Percentiles rank a stretch among this genome's conserved stretches.
phyloP scores from a whole-genome alignment of 2,113 vertebrate genomes.

The Dryoscopus gambensis region DNA sequence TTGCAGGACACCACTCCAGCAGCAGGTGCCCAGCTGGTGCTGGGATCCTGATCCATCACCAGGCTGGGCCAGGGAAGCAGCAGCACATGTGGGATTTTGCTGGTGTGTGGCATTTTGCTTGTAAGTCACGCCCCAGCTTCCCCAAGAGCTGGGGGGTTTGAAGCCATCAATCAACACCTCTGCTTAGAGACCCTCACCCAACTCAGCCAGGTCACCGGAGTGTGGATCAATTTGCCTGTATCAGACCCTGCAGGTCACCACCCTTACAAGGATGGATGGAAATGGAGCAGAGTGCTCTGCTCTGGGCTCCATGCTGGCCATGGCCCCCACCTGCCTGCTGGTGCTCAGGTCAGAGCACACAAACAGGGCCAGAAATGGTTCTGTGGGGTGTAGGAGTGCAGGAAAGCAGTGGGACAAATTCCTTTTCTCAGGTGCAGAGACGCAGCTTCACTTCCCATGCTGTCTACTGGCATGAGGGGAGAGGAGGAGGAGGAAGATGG shows the following conservation, averaged over 20 bases:
- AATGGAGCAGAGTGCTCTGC: fast-evolving
- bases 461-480: neutral
- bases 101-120: neutral
- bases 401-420: neutral
- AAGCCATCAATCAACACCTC: neutral
- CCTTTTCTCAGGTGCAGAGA: neutral
- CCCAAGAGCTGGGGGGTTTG: neutral
- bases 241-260: neutral
- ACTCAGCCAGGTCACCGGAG: neutral
- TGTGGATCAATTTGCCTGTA: fast-evolving
- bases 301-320: fast-evolving
- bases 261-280: fast-evolving
- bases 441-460: neutral
- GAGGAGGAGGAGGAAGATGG: neutral
- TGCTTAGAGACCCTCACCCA: neutral
- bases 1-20: neutral
- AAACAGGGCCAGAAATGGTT: neutral
- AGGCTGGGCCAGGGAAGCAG: neutral
- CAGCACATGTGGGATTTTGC: neutral
- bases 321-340: too few species aligned
- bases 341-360: neutral
- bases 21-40: neutral
- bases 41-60: neutral
- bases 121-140: neutral
- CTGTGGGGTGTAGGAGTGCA: neutral